These are phyloP conservation scores for Margaritifera margaritifera DNA, from an alignment of 2,888 invertebrate species.

Conservation along the genomic window DNA sequence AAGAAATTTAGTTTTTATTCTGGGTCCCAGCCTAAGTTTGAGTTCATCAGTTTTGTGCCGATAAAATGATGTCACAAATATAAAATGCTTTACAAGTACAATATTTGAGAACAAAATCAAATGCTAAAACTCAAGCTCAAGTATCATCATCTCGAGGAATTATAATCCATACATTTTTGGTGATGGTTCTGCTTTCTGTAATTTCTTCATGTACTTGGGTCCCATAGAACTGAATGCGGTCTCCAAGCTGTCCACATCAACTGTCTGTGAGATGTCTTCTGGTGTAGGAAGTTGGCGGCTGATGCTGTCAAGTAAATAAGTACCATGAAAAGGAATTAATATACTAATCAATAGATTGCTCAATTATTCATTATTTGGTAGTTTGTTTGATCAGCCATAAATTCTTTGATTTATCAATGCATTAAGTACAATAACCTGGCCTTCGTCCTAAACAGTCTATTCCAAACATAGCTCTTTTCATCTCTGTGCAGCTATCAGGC, in stretches of 20 bases:
- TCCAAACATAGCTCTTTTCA: no score
- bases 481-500: no score
- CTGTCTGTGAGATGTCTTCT: conserved; percentile 75
- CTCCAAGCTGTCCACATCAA: conserved; percentile 89
- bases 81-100: neutral
- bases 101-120: neutral
- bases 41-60: no score
- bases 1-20: no score
- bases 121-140: neutral
- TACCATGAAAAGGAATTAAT: neutral
- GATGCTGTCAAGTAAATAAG: conserved; percentile 69
- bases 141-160: neutral
- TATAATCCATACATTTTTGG: conserved; percentile 53
- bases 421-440: no score
- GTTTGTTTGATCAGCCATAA: neutral
- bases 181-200: conserved; percentile 71
- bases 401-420: no score
- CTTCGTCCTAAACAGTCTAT: no score
- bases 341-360: neutral
- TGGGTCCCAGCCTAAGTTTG: no score
- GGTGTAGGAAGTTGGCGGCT: conserved; percentile 81
- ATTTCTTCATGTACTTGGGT: conserved; percentile 89
- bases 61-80: neutral
- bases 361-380: neutral
- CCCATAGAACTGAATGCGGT: conserved; percentile 82